Evolutionary conservation across 2,797 vertebrate species (phyloP), one percentile per base, ranked within the genome.

Genomic region (Columba guinea): DNA sequence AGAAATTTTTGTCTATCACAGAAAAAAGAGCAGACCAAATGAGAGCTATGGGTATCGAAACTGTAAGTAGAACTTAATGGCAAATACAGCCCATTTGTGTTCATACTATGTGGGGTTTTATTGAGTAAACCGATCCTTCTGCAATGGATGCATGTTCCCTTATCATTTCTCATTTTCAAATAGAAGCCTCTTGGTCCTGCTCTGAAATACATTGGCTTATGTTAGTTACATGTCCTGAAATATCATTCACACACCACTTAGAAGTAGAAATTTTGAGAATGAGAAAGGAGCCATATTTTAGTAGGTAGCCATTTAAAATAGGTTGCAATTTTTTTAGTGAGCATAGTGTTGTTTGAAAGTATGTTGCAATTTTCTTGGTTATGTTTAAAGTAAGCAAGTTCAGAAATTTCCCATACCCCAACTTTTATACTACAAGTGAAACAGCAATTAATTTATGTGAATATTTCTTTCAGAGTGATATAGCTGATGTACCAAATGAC

Each of bases 1-100:
- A 99, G 98, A 99, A 99, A 97, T 99, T 99, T 97, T 97, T 99
- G 90, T 99, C 99, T 58, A 99, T 99, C 94, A 99, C 99, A n/a
- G 99, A 99, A 97, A 99, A 99, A 97, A 98, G 99, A 97, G 99
- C 99, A 24, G 99, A 99, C 97, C 99, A 99, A 97, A 99, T 99
- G 99, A 99, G 99, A 97, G 99, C 99, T 5, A 98, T 99, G 97
- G 99, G 99, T 52, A 99, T 99, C 20, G 99, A 99, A 97, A 99
- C 99, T 39, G 99, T 99, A 98, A 95, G 97, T 98, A 89, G 26
- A 63, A 62, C 48, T 76, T 48, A 39, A 48, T 70, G 39, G 13
- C 82, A 70, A 80, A 67, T 35, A 56, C 4, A n/a, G 10, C 18
- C 22, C 19, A 3, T 79, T 90, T 81, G 22, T n/a, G n/a, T 85